Conservation (phyloP, 2,797 vertebrate species). For the Remorina albescens region DNA sequence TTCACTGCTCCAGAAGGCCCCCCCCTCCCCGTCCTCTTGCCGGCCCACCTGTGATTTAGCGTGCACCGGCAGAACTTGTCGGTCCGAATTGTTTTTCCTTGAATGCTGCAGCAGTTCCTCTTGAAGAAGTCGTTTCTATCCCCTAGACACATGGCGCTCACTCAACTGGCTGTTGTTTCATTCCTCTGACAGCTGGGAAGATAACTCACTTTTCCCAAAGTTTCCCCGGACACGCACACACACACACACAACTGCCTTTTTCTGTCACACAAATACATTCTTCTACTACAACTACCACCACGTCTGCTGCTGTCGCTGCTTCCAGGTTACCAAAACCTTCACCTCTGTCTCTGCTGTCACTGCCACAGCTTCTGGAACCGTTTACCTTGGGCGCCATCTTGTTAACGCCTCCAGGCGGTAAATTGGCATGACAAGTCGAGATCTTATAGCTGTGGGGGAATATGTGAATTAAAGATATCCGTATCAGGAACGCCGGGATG, state of each 20-base stretch:
- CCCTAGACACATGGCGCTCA: conserved; percentile 10
- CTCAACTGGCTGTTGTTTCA: conserved; percentile 28
- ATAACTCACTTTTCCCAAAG: conserved; percentile 11
- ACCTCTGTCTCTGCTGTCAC: background rate
- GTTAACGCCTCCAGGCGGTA: conserved; percentile 20
- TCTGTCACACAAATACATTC: background rate
- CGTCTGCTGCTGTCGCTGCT: background rate
- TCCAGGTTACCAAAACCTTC: background rate
- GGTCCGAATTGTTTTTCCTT: background rate
- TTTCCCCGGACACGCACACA: background rate
- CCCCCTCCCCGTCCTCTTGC: background rate
- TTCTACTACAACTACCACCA: background rate
- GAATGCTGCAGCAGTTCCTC: background rate
- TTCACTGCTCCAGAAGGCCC: too few species aligned
- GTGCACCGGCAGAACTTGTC: background rate
- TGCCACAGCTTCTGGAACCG: background rate
- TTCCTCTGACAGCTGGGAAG: conserved; percentile 38
- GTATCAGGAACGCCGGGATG: background rate
- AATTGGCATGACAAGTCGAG: background rate
- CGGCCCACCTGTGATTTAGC: background rate
- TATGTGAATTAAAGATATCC: conserved; percentile 1
- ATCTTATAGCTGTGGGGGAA: background rate
- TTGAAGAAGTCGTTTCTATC: conserved; percentile 3
- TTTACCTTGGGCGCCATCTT: background rate
- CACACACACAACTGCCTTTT: background rate